Evolutionary conservation across 2,797 vertebrate genomes (phyloP).

Genomic region (Phrynocephalus vlangalii): DNA sequence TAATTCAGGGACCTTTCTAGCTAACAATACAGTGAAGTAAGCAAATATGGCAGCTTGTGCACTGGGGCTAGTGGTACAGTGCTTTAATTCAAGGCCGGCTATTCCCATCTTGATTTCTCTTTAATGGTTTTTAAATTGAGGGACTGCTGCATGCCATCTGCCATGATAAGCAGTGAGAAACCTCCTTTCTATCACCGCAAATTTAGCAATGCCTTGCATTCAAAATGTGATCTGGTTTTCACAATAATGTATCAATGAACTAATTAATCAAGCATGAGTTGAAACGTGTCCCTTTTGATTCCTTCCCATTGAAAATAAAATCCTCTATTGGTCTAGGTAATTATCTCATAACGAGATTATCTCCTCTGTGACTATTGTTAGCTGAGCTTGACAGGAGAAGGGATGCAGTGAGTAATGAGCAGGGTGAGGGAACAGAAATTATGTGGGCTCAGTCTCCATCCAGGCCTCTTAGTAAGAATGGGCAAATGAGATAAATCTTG

Average conservation of each 20-base stretch:
- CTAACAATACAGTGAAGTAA: background rate
- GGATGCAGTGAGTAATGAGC: slow-evolving; percentile 13
- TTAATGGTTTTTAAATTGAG: background rate
- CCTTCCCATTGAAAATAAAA: slow-evolving; percentile 9
- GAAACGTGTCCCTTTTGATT: slow-evolving; percentile 20
- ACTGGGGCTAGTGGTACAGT: background rate
- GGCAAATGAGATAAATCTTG: background rate
- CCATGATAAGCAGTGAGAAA: background rate
- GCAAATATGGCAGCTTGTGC: background rate
- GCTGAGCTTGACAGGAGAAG: background rate
- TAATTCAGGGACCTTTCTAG: background rate
- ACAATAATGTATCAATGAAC: background rate
- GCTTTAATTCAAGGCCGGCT: background rate
- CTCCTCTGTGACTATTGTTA: background rate
- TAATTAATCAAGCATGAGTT: slow-evolving; percentile 11
- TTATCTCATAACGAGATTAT: slow-evolving; percentile 30
- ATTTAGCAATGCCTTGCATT: background rate
- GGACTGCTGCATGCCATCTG: background rate
- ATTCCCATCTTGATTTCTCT: background rate
- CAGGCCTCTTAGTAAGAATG: background rate
- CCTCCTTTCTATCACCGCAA: background rate
- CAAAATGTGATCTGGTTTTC: background rate
- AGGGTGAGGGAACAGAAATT: background rate
- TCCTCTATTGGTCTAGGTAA: slow-evolving; percentile 1
- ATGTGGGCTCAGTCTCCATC: background rate